Conservation (phyloP, 35 echinoderm and acorn worm species). For the Apostichopus japonicus region DNA sequence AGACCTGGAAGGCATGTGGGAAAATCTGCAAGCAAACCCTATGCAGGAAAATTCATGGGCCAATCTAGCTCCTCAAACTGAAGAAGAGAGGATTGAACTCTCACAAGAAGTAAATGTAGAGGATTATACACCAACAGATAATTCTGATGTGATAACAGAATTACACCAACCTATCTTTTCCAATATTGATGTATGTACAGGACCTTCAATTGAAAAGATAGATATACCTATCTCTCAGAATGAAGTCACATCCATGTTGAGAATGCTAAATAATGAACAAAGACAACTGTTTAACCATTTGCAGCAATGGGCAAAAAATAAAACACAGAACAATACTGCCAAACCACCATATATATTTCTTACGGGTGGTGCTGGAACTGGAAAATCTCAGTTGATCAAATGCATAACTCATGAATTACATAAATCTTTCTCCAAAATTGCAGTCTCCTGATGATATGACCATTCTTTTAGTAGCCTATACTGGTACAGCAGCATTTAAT, state of each 20-base stretch:
- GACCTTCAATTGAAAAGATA: not conserved
- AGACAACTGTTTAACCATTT: conserved; percentile 58
- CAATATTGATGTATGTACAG: not conserved
- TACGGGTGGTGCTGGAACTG: conserved; percentile 57
- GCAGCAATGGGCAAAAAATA: conserved; percentile 23
- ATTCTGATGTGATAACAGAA: not conserved
- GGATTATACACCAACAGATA: not conserved
- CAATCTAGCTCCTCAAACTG: conserved; percentile 30
- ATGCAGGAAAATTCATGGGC: conserved; percentile 34
- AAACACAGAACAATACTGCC: not conserved
- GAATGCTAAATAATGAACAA: conserved; percentile 36
- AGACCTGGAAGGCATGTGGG: not conserved
- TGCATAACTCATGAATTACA: not conserved
- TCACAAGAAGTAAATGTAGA: not conserved
- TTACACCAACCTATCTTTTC: not conserved
- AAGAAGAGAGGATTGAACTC: conserved; percentile 10
- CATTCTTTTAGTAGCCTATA: conserved; percentile 30
- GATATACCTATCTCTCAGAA: not conserved
- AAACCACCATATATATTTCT: conserved; percentile 25
- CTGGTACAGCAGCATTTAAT: conserved; percentile 61
- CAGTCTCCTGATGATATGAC: conserved; percentile 45
- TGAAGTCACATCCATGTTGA: conserved; percentile 15
- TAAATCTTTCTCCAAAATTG: not conserved
- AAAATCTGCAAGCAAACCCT: conserved; percentile 6
- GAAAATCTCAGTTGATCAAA: conserved; percentile 45